Conservation (phyloP, 2,113 vertebrate species). For the Cinclus cinclus region DNA sequence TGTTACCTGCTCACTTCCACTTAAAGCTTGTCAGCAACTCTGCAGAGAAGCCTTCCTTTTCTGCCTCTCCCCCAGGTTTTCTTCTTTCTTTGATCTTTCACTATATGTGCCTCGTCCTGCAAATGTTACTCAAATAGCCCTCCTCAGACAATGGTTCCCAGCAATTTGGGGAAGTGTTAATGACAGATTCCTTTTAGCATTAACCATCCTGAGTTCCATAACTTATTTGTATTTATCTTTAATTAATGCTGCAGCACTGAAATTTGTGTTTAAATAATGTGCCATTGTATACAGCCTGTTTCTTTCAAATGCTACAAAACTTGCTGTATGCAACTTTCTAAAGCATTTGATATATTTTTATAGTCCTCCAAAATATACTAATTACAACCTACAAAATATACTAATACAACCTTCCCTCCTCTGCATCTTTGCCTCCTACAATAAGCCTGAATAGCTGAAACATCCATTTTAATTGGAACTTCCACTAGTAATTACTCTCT, state of each 20-base stretch:
- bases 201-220: neutral
- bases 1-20: neutral
- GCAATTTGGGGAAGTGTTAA: neutral
- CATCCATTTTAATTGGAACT: constrained; percentile 13
- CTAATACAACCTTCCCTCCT: neutral
- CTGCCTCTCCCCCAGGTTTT: neutral
- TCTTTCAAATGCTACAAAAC: neutral
- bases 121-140: neutral
- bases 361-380: neutral
- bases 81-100: neutral
- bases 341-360: neutral
- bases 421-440: neutral
- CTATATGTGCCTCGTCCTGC: fast-evolving
- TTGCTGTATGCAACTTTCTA: neutral
- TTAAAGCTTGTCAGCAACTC: neutral
- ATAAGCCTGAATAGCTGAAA: neutral
- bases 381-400: too few species aligned
- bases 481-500: constrained; percentile 23
- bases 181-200: neutral
- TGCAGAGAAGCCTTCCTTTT: neutral
- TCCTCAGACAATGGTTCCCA: neutral
- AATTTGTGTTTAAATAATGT: neutral
- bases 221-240: neutral
- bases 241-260: neutral
- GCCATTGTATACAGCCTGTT: neutral